These are phyloP conservation scores for Nebria ingens DNA, from an alignment of 1,140 invertebrate species.

Conservation along the genomic window DNA sequence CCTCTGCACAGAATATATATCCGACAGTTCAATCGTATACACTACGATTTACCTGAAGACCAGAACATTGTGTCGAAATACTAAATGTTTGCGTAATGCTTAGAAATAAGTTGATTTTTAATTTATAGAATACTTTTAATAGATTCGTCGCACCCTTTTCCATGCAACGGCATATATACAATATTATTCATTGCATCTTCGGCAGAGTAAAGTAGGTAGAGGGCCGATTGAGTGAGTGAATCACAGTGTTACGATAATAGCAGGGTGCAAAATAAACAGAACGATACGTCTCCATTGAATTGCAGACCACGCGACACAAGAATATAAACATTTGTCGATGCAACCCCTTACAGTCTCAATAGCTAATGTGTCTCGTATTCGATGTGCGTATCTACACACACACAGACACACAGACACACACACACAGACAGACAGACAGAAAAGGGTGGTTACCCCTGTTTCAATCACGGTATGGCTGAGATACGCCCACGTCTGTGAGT, in stretches of 20 bases:
- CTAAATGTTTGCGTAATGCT: no score
- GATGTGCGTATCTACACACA: constrained; percentile 10
- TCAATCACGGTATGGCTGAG: neutral
- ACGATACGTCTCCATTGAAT: neutral
- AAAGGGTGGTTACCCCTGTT: neutral
- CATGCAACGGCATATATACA: no score
- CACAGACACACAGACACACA: no score
- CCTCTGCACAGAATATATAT: no score
- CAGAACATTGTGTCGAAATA: no score
- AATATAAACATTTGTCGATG: constrained; percentile 3
- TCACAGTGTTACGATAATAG: neutral
- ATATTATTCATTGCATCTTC: no score
- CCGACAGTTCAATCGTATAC: no score
- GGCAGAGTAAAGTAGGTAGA: no score
- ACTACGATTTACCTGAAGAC: no score
- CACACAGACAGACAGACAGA: neutral
- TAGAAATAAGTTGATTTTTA: no score
- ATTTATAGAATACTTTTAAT: no score
- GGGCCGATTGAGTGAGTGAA: neutral
- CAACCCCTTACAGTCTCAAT: constrained; percentile 12
- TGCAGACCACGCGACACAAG: neutral
- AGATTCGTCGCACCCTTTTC: no score
- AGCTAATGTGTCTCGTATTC: constrained; percentile 17
- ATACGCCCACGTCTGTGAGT: constrained; percentile 23
- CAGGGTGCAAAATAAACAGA: neutral